Conservation (phyloP, 2,888 invertebrate species). For the Standfussiana lucernea region DNA sequence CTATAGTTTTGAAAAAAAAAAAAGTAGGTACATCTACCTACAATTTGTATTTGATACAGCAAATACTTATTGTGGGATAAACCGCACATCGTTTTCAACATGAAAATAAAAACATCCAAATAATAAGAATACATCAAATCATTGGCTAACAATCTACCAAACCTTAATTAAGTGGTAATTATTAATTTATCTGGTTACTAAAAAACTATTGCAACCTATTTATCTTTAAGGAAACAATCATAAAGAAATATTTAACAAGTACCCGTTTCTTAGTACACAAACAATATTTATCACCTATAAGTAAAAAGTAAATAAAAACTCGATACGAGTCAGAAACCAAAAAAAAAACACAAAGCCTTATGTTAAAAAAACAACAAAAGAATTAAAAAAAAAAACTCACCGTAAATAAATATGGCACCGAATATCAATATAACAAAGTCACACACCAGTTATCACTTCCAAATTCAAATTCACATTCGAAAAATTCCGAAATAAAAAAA, state of each 20-base stretch:
- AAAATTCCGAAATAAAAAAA: background rate
- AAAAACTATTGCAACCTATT: background rate
- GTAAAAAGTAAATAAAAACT: background rate
- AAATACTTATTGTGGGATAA: background rate
- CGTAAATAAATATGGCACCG: background rate
- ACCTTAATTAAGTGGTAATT: background rate
- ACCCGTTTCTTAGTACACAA: background rate
- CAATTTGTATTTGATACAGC: background rate
- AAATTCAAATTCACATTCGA: constrained; percentile 27
- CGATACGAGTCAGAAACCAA: background rate
- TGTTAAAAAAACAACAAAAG: background rate
- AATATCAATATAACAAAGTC: background rate
- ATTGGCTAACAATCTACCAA: background rate
- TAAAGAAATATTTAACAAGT: background rate
- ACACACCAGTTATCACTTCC: constrained; percentile 37
- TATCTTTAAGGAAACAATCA: background rate
- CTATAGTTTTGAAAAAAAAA: background rate
- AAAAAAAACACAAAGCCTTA: background rate
- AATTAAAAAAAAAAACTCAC: constrained; percentile 6
- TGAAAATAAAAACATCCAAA: background rate
- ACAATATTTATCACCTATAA: background rate
- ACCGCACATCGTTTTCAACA: background rate
- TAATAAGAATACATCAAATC: background rate
- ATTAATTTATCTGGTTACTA: background rate
- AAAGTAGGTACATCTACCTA: too few relatives aligned